These are phyloP conservation scores for Dynastes hyllus DNA, from an alignment of 2,888 invertebrate genomes.

Conservation along the genomic window DNA sequence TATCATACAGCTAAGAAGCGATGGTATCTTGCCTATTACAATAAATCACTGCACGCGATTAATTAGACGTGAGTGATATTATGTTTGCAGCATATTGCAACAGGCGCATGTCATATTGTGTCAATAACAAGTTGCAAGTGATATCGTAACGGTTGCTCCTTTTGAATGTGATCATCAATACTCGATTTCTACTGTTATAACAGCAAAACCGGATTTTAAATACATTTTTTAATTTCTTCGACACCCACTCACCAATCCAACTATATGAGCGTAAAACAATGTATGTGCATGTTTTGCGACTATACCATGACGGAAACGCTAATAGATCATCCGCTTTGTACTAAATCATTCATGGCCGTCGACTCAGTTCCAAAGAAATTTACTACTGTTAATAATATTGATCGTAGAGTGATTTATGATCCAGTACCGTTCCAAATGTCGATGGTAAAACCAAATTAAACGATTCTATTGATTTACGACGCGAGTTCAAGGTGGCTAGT, in stretches of 20 bases:
- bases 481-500: neutral
- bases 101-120: no score
- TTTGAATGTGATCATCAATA: no score
- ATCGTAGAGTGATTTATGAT: conserved; percentile 18
- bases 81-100: no score
- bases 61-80: no score
- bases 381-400: conserved; percentile 23
- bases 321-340: conserved; percentile 10
- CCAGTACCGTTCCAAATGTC: conserved; percentile 22
- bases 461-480: conserved; percentile 6
- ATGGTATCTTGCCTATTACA: no score
- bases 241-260: neutral
- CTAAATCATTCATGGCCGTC: conserved; percentile 10
- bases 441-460: conserved; percentile 14
- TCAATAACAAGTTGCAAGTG: no score
- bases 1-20: no score
- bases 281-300: neutral
- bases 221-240: conserved; percentile 2
- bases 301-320: conserved; percentile 7
- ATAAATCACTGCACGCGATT: no score
- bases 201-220: neutral
- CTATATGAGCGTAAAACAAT: conserved; percentile 3
- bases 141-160: no score
- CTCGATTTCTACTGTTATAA: no score
- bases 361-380: conserved; percentile 13